A percentile compares a stretch with the other conserved stretches of the same genome.
These are phyloP conservation scores for Neria commutata DNA, from an alignment of 2,888 invertebrate genomes.

Conservation along the genomic window DNA sequence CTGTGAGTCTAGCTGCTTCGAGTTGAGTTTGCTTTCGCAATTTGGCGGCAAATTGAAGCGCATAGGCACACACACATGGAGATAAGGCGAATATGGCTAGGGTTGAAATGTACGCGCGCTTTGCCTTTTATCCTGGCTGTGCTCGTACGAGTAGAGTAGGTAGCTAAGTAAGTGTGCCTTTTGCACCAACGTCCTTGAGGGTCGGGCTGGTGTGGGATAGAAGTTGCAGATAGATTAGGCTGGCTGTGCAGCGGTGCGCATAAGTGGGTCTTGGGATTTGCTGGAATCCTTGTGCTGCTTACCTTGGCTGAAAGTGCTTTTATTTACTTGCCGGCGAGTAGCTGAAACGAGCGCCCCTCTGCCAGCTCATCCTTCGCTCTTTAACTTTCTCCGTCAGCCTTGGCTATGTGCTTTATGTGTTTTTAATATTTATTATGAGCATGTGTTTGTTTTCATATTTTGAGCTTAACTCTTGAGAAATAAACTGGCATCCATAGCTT, in stretches of 20 bases:
- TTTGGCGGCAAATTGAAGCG: constrained; percentile 50
- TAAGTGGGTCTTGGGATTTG: constrained; percentile 1
- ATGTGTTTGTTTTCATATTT: neutral
- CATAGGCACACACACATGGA: constrained; percentile 18
- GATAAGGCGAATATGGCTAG: too few relatives aligned
- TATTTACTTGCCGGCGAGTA: neutral
- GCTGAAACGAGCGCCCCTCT: too few relatives aligned
- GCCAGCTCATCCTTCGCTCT: too few relatives aligned
- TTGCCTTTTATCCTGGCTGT: neutral
- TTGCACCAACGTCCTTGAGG: neutral
- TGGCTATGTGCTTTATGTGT: neutral
- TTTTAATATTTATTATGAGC: neutral
- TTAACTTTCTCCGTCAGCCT: neutral
- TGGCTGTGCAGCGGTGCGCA: neutral
- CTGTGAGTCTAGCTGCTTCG: neutral
- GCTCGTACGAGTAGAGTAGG: too few relatives aligned
- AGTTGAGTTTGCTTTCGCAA: constrained; percentile 13
- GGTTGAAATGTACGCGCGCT: neutral
- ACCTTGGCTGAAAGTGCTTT: neutral
- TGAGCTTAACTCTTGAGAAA: too few relatives aligned
- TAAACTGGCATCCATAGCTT: too few relatives aligned
- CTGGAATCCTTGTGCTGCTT: neutral
- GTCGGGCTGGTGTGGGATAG: too few relatives aligned
- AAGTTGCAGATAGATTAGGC: too few relatives aligned
- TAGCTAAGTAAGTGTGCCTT: too few relatives aligned